phyloP scores from a whole-genome alignment of 2,113 vertebrate genomes.

The Callocephalon fimbriatum region DNA sequence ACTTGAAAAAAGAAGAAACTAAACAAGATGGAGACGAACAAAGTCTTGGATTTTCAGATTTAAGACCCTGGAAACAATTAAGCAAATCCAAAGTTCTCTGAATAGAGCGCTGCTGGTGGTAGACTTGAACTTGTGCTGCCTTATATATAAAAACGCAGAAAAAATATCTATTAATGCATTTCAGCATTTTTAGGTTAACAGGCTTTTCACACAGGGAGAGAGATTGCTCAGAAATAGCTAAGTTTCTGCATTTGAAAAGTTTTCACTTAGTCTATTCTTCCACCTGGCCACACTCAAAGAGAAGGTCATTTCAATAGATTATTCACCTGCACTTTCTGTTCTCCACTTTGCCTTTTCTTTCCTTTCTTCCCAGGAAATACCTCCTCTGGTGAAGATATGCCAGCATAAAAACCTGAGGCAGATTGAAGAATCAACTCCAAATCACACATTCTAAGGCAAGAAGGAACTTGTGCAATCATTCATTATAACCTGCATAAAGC shows the following conservation, averaged over 20 bases:
- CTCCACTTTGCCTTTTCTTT: not conserved
- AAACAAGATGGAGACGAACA: not conserved
- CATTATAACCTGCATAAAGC: not conserved
- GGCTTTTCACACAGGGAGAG: not conserved
- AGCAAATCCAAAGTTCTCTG: not conserved
- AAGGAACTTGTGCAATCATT: not conserved
- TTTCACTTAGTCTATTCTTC: not conserved
- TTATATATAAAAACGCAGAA: not conserved
- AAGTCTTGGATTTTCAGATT: constrained; percentile 12
- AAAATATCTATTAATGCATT: not conserved
- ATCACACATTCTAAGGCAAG: not conserved
- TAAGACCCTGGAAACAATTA: not conserved
- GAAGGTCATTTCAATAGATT: constrained; percentile 10
- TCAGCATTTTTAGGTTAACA: not conserved
- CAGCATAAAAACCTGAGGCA: not conserved
- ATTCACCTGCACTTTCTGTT: not conserved
- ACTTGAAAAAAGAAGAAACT: not conserved
- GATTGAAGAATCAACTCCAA: not conserved
- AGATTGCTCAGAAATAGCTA: not conserved
- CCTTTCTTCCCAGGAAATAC: not conserved
- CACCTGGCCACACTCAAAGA: not conserved
- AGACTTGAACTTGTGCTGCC: not conserved
- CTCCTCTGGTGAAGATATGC: not conserved
- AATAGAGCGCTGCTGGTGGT: not conserved
- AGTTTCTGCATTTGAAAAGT: not conserved